Evolutionary conservation across 2,888 invertebrate genomes (phyloP).

Genomic region (Drosophila sordidula): DNA sequence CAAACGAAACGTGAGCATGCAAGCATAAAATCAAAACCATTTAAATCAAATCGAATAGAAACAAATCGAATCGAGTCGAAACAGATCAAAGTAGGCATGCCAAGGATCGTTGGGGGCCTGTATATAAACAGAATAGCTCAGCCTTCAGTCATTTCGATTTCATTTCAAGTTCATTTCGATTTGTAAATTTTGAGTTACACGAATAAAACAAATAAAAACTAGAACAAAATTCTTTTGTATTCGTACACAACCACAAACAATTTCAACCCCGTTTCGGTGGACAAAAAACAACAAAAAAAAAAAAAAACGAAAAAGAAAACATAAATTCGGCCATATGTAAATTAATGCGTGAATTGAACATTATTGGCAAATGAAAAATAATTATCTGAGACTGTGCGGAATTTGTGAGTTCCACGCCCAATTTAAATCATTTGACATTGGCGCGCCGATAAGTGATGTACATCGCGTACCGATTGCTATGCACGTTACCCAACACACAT

Average conservation of each 20-base stretch:
- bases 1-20: not conserved
- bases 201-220: constrained; percentile 27
- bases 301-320: not conserved
- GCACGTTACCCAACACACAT: constrained; percentile 12
- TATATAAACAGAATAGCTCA: not conserved
- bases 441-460: constrained; percentile 1
- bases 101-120: not conserved
- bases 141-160: constrained; percentile 38
- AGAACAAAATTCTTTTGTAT: constrained; percentile 33
- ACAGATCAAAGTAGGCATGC: constrained; percentile 27
- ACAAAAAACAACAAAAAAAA: not conserved
- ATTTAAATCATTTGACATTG: not conserved
- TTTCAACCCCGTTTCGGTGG: not conserved
- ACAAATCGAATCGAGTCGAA: not conserved
- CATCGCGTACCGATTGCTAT: not conserved
- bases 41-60: not conserved
- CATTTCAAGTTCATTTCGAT: constrained; percentile 40
- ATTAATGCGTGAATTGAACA: too few species aligned
- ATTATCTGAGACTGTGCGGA: too few species aligned
- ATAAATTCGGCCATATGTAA: too few species aligned
- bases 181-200: constrained; percentile 46
- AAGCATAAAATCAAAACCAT: not conserved
- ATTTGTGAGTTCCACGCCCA: not conserved
- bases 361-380: too few species aligned
- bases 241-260: not conserved